Percentiles rank a stretch among this genome's conserved stretches.
Conservation (phyloP, 2,113 vertebrate genomes). For the Nothobranchius kuhntae region DNA sequence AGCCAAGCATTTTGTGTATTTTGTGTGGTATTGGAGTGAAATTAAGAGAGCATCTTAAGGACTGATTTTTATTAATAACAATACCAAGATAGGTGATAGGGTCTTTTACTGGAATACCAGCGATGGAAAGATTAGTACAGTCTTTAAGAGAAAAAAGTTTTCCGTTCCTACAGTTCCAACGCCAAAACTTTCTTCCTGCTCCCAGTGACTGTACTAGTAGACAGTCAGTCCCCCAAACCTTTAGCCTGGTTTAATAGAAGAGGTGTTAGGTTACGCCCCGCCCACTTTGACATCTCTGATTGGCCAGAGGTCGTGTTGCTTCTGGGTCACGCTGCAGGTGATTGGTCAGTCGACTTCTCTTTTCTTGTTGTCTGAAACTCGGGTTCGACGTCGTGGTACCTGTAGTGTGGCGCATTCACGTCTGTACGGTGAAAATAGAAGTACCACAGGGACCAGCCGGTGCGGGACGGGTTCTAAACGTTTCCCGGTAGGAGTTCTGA, state of each 20-base stretch:
- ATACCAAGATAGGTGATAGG: no score
- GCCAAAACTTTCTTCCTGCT: conserved; percentile 9
- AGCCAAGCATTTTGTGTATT: no score
- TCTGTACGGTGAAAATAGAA: conserved; percentile 21
- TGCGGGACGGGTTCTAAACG: background rate
- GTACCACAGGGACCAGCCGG: conserved; percentile 28
- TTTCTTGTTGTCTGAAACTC: conserved; percentile 35
- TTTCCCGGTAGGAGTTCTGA: conserved; percentile 13
- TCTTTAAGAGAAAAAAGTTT: no score
- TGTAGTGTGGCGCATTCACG: conserved; percentile 50
- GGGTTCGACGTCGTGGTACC: conserved; percentile 50
- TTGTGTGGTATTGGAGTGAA: no score
- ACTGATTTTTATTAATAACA: no score
- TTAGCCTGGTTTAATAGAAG: conserved; percentile 6
- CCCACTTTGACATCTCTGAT: conserved; percentile 16
- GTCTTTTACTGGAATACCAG: no score
- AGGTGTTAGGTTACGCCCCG: conserved; percentile 22
- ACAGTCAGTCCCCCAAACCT: conserved; percentile 7
- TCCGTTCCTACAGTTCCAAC: background rate
- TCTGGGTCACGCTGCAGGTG: conserved; percentile 6
- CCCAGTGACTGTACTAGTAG: no score
- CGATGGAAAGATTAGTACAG: no score
- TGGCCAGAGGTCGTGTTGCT: conserved; percentile 54
- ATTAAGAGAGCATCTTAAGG: no score
- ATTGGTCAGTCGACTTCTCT: conserved; percentile 65